These are phyloP conservation scores for Ormia ochracea DNA, from an alignment of 2,888 invertebrate genomes.

Conservation along the genomic window DNA sequence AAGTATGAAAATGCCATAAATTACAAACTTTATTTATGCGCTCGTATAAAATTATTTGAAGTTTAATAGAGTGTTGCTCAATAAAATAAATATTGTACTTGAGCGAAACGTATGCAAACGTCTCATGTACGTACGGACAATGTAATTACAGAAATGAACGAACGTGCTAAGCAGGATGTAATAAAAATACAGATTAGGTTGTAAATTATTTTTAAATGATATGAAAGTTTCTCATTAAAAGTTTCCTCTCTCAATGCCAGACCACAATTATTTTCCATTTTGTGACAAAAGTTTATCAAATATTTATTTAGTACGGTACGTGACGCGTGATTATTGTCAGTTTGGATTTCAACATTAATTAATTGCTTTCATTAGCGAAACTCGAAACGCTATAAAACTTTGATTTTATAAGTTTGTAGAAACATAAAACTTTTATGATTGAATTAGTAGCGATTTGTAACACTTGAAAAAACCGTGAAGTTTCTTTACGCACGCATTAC, in stretches of 20 bases:
- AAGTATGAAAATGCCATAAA: no score
- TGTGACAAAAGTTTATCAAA: background rate
- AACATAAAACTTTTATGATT: constrained; percentile 21
- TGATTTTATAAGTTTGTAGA: background rate
- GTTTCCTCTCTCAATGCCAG: background rate
- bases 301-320: constrained; percentile 45
- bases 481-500: background rate
- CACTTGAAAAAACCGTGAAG: background rate
- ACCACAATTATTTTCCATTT: background rate
- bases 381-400: background rate
- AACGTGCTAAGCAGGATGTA: no score
- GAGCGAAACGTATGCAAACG: no score
- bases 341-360: constrained; percentile 23
- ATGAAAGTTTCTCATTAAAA: no score
- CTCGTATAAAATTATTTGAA: no score
- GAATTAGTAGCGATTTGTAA: constrained; percentile 25
- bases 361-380: constrained; percentile 43
- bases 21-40: no score
- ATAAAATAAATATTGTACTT: no score
- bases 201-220: no score
- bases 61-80: no score
- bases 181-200: no score
- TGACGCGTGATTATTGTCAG: constrained; percentile 44
- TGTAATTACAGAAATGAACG: no score
- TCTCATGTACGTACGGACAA: no score